Percentiles rank a stretch among this genome's conserved stretches.
These are phyloP conservation scores for Trilocha varians DNA, from an alignment of 2,888 invertebrate species.

Conservation along the genomic window DNA sequence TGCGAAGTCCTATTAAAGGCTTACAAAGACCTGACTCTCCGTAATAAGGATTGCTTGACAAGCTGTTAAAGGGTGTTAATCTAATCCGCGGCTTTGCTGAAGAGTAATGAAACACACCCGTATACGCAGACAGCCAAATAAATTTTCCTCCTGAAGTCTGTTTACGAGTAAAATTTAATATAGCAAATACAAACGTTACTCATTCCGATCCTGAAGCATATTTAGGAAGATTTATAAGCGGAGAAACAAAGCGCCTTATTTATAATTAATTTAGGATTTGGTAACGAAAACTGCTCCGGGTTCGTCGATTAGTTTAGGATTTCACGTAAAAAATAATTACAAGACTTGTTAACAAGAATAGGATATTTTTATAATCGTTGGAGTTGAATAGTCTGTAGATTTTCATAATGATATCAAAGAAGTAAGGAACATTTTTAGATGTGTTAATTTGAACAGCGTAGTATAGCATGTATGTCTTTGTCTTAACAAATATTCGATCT, in stretches of 20 bases:
- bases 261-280: constrained; percentile 47
- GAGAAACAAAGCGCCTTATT: constrained; percentile 41
- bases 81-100: constrained; percentile 39
- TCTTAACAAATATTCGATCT: too few relatives aligned
- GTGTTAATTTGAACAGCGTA: too few relatives aligned
- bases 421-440: too few relatives aligned
- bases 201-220: constrained; percentile 43
- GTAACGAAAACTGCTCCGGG: constrained; percentile 18
- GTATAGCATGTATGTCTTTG: too few relatives aligned
- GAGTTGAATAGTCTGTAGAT: too few relatives aligned
- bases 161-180: constrained; percentile 54
- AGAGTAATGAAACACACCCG: constrained; percentile 42
- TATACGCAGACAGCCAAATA: constrained; percentile 48
- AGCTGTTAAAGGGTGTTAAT: constrained; percentile 33
- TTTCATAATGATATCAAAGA: too few relatives aligned
- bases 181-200: constrained; percentile 53
- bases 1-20: background rate
- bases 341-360: background rate
- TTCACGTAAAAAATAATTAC: background rate
- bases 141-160: constrained; percentile 45
- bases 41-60: constrained; percentile 9
- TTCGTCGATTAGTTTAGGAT: background rate
- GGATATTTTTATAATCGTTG: background rate
- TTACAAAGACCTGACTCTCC: background rate
- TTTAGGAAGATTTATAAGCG: constrained; percentile 53